Conservation (phyloP, 1,140 invertebrate species). For the Caerostris extrusa region DNA sequence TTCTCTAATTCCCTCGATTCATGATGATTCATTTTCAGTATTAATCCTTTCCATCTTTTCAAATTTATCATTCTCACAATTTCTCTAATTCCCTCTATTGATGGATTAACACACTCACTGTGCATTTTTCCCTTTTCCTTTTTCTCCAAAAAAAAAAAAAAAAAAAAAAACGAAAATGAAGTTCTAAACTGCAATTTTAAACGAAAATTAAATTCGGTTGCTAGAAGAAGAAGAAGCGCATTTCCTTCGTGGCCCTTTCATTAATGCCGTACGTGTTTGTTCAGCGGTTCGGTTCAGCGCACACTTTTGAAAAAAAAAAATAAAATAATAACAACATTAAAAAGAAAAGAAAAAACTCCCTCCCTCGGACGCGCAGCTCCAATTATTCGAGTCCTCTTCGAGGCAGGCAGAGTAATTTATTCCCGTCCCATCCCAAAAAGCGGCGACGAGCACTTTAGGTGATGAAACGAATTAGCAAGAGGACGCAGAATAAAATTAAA, state of each 20-base stretch:
- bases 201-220: slow-evolving; percentile 12
- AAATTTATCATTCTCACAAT: no score
- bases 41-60: no score
- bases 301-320: no score
- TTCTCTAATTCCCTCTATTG: no score
- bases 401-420: neutral
- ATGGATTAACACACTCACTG: neutral
- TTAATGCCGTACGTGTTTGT: neutral
- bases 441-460: slow-evolving; percentile 26
- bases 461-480: slow-evolving; percentile 38
- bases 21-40: no score
- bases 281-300: neutral
- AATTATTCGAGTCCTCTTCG: neutral
- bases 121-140: neutral
- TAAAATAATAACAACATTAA: neutral
- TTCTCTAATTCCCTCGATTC: no score
- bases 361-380: neutral
- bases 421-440: slow-evolving; percentile 30
- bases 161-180: neutral
- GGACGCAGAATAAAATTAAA: slow-evolving; percentile 39
- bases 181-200: neutral
- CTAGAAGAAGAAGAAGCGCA: neutral
- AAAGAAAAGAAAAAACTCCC: neutral
- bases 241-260: neutral
- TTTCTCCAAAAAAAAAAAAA: neutral